These are phyloP conservation scores for Agrypnus murinus DNA, from an alignment of 2,888 invertebrate species.

Conservation along the genomic window DNA sequence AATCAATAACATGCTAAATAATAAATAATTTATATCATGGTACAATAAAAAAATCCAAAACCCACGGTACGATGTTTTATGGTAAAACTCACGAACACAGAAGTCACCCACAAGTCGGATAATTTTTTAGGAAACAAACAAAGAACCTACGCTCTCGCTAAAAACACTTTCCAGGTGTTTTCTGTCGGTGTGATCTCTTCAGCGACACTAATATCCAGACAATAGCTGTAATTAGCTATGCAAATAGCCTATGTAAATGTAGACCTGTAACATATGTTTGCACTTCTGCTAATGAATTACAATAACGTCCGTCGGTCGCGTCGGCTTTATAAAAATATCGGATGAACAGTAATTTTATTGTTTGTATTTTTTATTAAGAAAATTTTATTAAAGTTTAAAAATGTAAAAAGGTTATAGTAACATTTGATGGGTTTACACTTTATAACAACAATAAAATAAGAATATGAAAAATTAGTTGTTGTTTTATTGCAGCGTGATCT, in stretches of 20 bases:
- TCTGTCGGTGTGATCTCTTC: constrained; percentile 27
- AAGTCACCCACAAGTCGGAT: constrained; percentile 39
- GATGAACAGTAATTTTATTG: no score
- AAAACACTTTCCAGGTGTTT: constrained; percentile 36
- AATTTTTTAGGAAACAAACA: constrained; percentile 28
- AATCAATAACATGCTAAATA: no score
- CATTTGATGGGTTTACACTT: no score
- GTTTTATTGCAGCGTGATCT: no score
- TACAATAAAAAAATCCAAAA: neutral
- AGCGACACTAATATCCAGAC: constrained; percentile 29
- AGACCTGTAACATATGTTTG: constrained; percentile 36
- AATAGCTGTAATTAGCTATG: constrained; percentile 43
- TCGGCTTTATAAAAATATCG: no score
- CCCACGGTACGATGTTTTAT: constrained; percentile 10
- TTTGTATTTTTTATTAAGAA: no score
- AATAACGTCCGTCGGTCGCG: no score
- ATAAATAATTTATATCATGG: no score
- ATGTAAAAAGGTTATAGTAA: no score
- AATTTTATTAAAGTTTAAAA: no score
- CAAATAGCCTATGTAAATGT: constrained; percentile 34
- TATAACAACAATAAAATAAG: no score
- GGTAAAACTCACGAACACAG: constrained; percentile 15
- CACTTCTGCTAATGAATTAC: constrained; percentile 39
- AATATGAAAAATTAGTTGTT: no score
- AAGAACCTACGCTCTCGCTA: constrained; percentile 29